Conservation (phyloP, 2,797 vertebrate species). For the Argyrosomus regius region DNA sequence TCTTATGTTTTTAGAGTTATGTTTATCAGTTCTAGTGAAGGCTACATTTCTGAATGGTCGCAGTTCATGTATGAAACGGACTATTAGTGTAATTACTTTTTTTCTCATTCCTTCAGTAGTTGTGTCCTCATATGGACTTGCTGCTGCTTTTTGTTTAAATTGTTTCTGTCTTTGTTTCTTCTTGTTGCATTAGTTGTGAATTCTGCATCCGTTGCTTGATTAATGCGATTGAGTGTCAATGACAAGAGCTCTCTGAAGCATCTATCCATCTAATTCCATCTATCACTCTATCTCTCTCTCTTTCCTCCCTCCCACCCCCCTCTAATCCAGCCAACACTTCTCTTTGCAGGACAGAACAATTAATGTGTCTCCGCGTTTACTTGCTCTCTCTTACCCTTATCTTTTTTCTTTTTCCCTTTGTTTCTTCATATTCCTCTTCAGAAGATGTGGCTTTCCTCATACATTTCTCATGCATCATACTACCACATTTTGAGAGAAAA, state of each 20-base stretch:
- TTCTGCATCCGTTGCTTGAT: constrained; percentile 60
- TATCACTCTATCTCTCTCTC: constrained; percentile 53
- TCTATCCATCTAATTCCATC: constrained; percentile 68
- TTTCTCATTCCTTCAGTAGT: constrained; percentile 3
- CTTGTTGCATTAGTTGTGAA: constrained; percentile 52
- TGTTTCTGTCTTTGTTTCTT: constrained; percentile 34
- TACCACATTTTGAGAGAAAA: constrained; percentile 45
- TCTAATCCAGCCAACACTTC: constrained; percentile 59
- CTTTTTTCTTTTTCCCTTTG: constrained; percentile 8
- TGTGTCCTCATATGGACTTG: not conserved
- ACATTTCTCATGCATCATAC: constrained; percentile 75
- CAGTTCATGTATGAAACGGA: not conserved
- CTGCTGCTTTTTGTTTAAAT: constrained; percentile 13
- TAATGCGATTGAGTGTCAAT: constrained; percentile 62
- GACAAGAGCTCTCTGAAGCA: constrained; percentile 69
- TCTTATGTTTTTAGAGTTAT: not conserved
- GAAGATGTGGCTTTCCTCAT: constrained; percentile 79
- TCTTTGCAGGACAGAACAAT: constrained; percentile 85
- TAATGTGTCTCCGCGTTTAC: constrained; percentile 76
- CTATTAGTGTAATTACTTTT: not conserved
- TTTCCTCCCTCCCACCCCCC: constrained; percentile 45
- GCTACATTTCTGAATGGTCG: not conserved
- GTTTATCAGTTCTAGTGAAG: not conserved
- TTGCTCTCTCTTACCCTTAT: constrained; percentile 33
- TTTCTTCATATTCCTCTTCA: constrained; percentile 79